Evolutionary conservation across 37 sponge, comb jelly and placozoan genomes (phyloP).

Genomic region (Geodia barretti): DNA sequence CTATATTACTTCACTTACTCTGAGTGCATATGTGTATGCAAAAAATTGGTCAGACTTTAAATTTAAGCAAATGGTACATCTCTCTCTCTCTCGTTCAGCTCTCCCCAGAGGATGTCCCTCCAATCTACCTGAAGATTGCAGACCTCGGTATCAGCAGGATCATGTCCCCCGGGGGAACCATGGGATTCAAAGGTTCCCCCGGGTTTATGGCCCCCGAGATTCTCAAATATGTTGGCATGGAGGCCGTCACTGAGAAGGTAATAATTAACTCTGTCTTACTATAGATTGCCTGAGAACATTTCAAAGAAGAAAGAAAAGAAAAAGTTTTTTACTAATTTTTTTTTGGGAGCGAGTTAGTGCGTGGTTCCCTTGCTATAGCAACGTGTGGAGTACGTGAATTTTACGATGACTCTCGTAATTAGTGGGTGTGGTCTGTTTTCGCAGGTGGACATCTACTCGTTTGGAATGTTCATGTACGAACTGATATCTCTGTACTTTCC

Average conservation of each 20-base stretch:
- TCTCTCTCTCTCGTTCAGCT: background rate
- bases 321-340: too few relatives aligned
- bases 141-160: conserved; percentile 90
- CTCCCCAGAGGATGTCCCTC: background rate
- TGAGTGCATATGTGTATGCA: too few relatives aligned
- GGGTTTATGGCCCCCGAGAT: conserved; percentile 98
- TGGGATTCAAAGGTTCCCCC: conserved; percentile 83
- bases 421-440: background rate
- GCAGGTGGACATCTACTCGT: conserved; percentile 84
- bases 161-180: conserved; percentile 57
- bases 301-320: background rate
- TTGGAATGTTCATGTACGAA: conserved; percentile 90
- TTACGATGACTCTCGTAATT: background rate
- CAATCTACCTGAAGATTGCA: conserved; percentile 77
- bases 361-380: too few relatives aligned
- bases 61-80: too few relatives aligned
- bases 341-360: too few relatives aligned
- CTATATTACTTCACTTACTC: too few relatives aligned
- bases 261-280: background rate
- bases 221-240: conserved; percentile 75
- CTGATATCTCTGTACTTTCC: conserved; percentile 72
- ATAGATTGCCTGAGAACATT: background rate
- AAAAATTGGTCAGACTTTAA: too few relatives aligned
- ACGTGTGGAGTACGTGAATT: background rate
- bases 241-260: conserved; percentile 83